phyloP scores from a whole-genome alignment of 2,888 invertebrate genomes.

The Drosophila recens region DNA sequence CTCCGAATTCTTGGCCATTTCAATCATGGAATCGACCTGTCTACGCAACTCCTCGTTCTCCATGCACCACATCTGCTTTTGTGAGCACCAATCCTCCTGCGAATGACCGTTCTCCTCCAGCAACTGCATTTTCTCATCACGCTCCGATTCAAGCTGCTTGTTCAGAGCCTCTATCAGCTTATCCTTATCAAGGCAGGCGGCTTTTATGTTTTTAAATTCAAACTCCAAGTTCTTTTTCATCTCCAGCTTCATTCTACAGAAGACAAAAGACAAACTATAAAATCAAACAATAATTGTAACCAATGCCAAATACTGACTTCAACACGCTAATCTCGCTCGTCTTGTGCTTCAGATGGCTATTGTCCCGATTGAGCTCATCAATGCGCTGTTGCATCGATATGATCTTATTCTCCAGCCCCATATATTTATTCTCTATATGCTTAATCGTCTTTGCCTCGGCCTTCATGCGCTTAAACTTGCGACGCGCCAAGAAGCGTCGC shows the following conservation, averaged over 20 bases:
- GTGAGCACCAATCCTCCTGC: slow-evolving; percentile 87
- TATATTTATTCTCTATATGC: slow-evolving; percentile 92
- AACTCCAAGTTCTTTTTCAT: slow-evolving; percentile 90
- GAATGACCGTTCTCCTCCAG: slow-evolving; percentile 89
- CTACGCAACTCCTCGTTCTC: slow-evolving; percentile 88
- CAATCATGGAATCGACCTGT: slow-evolving; percentile 87
- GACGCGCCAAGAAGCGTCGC: slow-evolving; percentile 92
- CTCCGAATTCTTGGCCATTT: slow-evolving; percentile 83
- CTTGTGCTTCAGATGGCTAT: slow-evolving; percentile 88
- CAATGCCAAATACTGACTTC: slow-evolving; percentile 86
- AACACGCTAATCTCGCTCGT: slow-evolving; percentile 89
- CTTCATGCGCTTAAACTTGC: slow-evolving; percentile 91
- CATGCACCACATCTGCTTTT: slow-evolving; percentile 89
- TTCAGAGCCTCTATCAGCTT: slow-evolving; percentile 88
- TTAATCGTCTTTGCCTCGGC: slow-evolving; percentile 97
- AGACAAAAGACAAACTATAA: not conserved
- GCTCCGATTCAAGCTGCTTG: slow-evolving; percentile 88
- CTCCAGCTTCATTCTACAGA: slow-evolving; percentile 88
- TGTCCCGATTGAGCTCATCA: slow-evolving; percentile 90
- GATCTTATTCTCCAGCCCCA: slow-evolving; percentile 98
- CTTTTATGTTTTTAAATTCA: slow-evolving; percentile 89
- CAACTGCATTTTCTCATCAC: slow-evolving; percentile 91
- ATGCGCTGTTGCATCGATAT: slow-evolving; percentile 97
- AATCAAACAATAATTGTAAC: slow-evolving; percentile 10
- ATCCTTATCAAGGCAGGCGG: slow-evolving; percentile 88